Conservation (phyloP, 2,797 vertebrate species). For the Thunnus albacares region DNA sequence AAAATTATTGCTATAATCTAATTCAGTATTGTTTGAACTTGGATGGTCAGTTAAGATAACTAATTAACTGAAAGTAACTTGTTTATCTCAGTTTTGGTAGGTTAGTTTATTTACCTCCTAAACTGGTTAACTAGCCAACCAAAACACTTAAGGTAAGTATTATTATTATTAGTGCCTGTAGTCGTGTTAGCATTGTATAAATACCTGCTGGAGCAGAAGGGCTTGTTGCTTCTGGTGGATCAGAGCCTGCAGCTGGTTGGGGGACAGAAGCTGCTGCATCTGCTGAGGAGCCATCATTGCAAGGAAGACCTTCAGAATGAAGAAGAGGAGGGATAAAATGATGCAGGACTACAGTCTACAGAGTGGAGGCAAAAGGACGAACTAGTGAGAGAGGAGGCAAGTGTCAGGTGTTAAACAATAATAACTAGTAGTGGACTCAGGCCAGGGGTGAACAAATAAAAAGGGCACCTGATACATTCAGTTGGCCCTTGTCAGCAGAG, state of each 20-base stretch:
- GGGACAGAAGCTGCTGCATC: slow-evolving; percentile 91
- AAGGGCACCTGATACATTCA: too few species aligned
- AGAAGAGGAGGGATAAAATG: background rate
- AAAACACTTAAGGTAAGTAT: too few species aligned
- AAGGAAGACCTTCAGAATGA: slow-evolving; percentile 88
- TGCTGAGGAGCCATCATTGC: slow-evolving; percentile 96
- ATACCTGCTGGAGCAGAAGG: slow-evolving; percentile 96
- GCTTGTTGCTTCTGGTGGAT: slow-evolving; percentile 95
- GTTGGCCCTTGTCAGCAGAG: too few species aligned
- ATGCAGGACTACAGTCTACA: slow-evolving; percentile 9
- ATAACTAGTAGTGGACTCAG: slow-evolving; percentile 30
- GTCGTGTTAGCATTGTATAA: background rate
- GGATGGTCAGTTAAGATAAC: too few species aligned
- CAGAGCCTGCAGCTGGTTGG: slow-evolving; percentile 92
- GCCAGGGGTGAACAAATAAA: too few species aligned
- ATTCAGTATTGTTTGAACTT: too few species aligned
- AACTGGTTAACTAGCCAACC: too few species aligned
- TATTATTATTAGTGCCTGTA: background rate
- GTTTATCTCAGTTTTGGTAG: too few species aligned
- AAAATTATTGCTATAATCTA: too few species aligned
- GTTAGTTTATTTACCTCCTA: too few species aligned
- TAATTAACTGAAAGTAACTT: too few species aligned
- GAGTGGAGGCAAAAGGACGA: slow-evolving; percentile 59
- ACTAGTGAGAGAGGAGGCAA: slow-evolving; percentile 23
- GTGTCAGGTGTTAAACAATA: slow-evolving; percentile 69